Evolutionary conservation across 2,113 vertebrate species (phyloP).

Genomic region (Acrocephalus arundinaceus): DNA sequence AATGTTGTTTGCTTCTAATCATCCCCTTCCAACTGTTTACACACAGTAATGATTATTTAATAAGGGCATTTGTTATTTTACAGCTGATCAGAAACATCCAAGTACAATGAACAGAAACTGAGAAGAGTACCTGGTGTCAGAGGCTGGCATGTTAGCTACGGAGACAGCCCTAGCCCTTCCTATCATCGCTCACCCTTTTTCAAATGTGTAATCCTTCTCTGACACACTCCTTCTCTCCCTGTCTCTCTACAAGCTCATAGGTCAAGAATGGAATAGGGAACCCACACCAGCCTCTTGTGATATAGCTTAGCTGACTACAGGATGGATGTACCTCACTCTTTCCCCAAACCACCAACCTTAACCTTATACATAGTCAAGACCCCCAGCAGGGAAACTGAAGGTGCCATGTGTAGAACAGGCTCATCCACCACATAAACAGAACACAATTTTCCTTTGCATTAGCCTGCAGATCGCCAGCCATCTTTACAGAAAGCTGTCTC

Average conservation of each 20-base stretch:
- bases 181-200: neutral
- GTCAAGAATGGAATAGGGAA: neutral
- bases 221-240: neutral
- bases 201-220: neutral
- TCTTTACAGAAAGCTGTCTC: neutral
- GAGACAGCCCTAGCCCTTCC: neutral
- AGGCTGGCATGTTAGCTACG: neutral
- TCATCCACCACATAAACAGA: neutral
- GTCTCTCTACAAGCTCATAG: neutral
- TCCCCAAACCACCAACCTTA: neutral
- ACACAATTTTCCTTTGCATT: neutral
- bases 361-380: neutral
- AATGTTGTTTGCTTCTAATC: neutral
- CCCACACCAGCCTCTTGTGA: neutral
- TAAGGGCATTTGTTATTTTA: neutral
- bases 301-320: neutral
- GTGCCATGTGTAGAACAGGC: neutral
- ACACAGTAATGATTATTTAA: neutral
- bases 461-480: neutral
- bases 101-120: neutral
- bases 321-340: neutral
- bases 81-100: neutral
- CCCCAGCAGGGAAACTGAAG: neutral
- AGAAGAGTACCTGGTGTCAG: neutral
- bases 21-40: neutral